Percentiles rank a stretch among this genome's conserved stretches.
phyloP scores from a whole-genome alignment of 2,888 invertebrate species.

The Poecilus cupreus region DNA sequence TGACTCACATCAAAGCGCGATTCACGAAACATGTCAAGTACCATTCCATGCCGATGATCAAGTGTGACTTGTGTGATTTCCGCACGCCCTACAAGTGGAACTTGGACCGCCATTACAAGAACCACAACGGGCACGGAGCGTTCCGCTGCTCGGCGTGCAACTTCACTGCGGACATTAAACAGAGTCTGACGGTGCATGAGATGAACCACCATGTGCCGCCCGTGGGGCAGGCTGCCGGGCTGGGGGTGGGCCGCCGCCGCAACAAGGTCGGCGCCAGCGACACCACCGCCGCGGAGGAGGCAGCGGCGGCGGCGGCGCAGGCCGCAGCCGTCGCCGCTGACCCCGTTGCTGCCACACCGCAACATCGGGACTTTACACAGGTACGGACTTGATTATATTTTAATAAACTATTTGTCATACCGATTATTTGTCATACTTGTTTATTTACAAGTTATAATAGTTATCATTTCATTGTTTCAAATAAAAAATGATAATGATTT shows the following conservation, averaged over 20 bases:
- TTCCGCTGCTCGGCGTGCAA: conserved; percentile 91
- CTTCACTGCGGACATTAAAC: conserved; percentile 93
- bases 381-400: conserved; percentile 49
- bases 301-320: conserved; percentile 62
- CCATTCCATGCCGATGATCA: conserved; percentile 95
- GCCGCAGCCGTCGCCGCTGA: conserved; percentile 54
- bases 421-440: neutral
- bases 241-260: conserved; percentile 77
- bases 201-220: conserved; percentile 92
- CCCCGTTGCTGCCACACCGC: conserved; percentile 44
- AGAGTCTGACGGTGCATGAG: conserved; percentile 93
- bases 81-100: conserved; percentile 95
- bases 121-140: conserved; percentile 89
- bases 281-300: conserved; percentile 73
- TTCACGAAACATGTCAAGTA: conserved; percentile 95
- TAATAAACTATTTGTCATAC: neutral
- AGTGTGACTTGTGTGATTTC: conserved; percentile 95
- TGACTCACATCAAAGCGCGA: conserved; percentile 86
- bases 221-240: conserved; percentile 80
- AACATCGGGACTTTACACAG: conserved; percentile 62
- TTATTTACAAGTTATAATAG: neutral
- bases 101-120: conserved; percentile 93
- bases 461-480: neutral
- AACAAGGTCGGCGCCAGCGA: conserved; percentile 87
- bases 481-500: neutral